phyloP scores from a whole-genome alignment of 2,113 vertebrate species.

The Prochilodus magdalenae region DNA sequence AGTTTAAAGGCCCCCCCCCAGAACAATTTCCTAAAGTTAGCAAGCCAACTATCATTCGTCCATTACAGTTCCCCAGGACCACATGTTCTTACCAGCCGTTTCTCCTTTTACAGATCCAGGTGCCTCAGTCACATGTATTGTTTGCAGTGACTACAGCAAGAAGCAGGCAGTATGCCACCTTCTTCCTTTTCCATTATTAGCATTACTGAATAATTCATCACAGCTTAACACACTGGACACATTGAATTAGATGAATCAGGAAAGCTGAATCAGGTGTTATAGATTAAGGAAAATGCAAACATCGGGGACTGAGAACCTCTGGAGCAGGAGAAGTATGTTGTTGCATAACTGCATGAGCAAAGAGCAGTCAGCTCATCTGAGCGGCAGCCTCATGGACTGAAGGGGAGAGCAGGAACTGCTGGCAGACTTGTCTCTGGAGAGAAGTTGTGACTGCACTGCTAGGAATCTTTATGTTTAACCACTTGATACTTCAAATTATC shows the following conservation, averaged over 20 bases:
- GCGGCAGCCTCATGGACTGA: constrained; percentile 9
- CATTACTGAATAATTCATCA: no score
- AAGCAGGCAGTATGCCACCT: no score
- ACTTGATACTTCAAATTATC: constrained; percentile 1
- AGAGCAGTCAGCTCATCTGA: background rate
- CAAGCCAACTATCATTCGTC: no score
- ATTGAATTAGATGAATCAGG: background rate
- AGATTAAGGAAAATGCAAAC: background rate
- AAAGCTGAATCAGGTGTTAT: background rate
- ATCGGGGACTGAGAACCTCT: background rate
- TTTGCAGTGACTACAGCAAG: no score
- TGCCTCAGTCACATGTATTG: no score
- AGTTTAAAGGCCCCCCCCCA: no score
- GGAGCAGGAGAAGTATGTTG: background rate
- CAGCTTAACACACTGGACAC: no score
- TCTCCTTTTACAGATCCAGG: no score
- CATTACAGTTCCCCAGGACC: no score
- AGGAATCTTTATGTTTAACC: constrained; percentile 22
- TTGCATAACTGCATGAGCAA: background rate
- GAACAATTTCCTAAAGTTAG: no score
- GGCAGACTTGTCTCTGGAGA: background rate
- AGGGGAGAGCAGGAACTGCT: constrained; percentile 21
- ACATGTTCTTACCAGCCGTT: no score
- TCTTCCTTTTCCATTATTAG: no score
- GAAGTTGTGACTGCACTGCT: constrained; percentile 10